phyloP scores from a whole-genome alignment of 2,113 vertebrate genomes.

The Nematolebias whitei region DNA sequence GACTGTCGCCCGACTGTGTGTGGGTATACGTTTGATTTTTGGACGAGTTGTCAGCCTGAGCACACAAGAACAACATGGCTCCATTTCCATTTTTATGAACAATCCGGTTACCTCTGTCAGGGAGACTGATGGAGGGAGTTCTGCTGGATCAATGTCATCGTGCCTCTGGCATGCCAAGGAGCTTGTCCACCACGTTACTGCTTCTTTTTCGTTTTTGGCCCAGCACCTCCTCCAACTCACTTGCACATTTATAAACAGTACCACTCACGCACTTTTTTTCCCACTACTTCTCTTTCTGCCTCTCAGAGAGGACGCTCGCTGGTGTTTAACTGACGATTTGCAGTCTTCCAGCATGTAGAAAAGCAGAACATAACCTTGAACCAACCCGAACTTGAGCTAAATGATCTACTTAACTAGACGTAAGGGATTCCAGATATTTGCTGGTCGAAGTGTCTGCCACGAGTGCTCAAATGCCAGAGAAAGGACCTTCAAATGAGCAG shows the following conservation, averaged over 20 bases:
- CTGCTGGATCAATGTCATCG: slow-evolving; percentile 77
- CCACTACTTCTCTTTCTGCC: slow-evolving; percentile 21
- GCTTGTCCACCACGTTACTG: slow-evolving; percentile 55
- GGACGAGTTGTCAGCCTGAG: slow-evolving; percentile 33
- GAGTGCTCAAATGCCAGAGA: slow-evolving; percentile 10
- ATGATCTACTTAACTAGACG: slow-evolving; percentile 60
- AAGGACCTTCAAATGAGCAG: slow-evolving; percentile 13
- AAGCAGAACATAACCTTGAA: slow-evolving; percentile 67
- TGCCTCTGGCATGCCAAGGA: slow-evolving; percentile 72
- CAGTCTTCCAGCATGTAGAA: slow-evolving; percentile 45
- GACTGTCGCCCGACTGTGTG: slow-evolving; percentile 6
- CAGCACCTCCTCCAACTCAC: slow-evolving; percentile 25
- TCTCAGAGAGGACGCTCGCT: slow-evolving; percentile 34
- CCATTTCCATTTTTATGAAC: slow-evolving; percentile 85
- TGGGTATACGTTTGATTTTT: slow-evolving; percentile 39
- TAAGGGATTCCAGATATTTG: slow-evolving; percentile 48
- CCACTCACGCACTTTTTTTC: neutral
- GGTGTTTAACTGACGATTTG: slow-evolving; percentile 55
- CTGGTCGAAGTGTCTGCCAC: slow-evolving; percentile 29
- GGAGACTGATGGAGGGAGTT: slow-evolving; percentile 76
- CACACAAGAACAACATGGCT: slow-evolving; percentile 62
- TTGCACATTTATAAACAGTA: slow-evolving; percentile 8
- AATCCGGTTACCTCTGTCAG: slow-evolving; percentile 77
- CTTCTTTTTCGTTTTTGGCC: slow-evolving; percentile 23
- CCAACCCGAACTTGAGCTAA: slow-evolving; percentile 65